Base-by-base conservation (phyloP, 2,797 vertebrate species). In the Gymnoscopelus microlampas region DNA sequence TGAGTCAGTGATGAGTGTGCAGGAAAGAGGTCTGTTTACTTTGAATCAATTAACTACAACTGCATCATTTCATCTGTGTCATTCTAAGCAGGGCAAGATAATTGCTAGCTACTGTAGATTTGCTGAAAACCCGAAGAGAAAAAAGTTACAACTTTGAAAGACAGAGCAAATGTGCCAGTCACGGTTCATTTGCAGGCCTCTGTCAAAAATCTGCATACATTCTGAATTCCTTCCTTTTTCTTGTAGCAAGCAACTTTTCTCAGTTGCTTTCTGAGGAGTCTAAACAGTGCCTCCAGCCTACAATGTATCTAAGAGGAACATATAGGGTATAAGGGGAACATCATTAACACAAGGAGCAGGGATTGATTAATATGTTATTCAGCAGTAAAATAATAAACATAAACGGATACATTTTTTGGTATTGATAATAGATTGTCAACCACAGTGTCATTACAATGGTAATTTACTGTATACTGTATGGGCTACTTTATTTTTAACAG, bases 301-400 rank as follows among this genome's bases (percentile, higher is more conserved):
- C 49, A 64, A 51, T 1, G 53, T 48, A 19, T 58, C 50, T 48
- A 15, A 63, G 29, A 61, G 51, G 32, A 35, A 15, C 44, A 56
- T 13, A 4, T 39, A 13, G 63, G 15, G 44, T 11, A 11, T 9
- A 26, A 51, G 4, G 32, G 26, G 59, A 29, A 35, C 55, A 60
- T 35, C 2, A 7, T 26, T 32, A 35, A 55, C 56, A 68, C 59
- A 35, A 51, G 63, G 26, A 64, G 19, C 53, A 61, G 29, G 64
- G 64, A 2, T n/a, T 19, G 5, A 51, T 58, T 57, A 13, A 71
- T 70, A 6, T 23, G 63, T 80, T 66, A 76, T 80, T 70, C 51
- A 73, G 0, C 1, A 26, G 60, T 29, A 29, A 29, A 1, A 29
- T 2, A 29, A 29, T 29, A 29, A 29, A 29, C 26, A 29, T 29